Percentiles rank a stretch among this genome's conserved stretches.
These are phyloP conservation scores for Dione juno DNA, from an alignment of 2,888 invertebrate genomes.

Conservation along the genomic window DNA sequence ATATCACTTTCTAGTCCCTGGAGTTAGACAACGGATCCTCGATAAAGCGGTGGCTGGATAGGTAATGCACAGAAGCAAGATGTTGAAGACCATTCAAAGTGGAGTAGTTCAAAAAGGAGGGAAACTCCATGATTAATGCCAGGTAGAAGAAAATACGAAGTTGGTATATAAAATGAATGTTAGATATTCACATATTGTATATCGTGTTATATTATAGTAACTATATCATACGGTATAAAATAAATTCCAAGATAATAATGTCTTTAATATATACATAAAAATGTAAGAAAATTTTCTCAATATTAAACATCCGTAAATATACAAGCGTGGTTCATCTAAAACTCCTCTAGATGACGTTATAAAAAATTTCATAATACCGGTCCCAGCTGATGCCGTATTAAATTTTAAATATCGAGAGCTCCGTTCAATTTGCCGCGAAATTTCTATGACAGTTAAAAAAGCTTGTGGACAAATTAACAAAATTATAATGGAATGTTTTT, in stretches of 20 bases:
- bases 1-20: too few relatives aligned
- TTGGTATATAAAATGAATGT: too few relatives aligned
- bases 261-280: not conserved
- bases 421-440: conserved; percentile 71
- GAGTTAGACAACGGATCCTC: too few relatives aligned
- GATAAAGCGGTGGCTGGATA: too few relatives aligned
- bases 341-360: conserved; percentile 53
- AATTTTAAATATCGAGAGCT: conserved; percentile 80
- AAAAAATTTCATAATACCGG: conserved; percentile 72
- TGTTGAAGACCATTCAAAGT: too few relatives aligned
- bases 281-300: conserved; percentile 5
- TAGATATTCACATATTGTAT: too few relatives aligned
- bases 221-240: not conserved
- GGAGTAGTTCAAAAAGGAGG: too few relatives aligned
- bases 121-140: too few relatives aligned
- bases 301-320: conserved; percentile 40
- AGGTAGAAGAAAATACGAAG: too few relatives aligned
- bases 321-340: conserved; percentile 45
- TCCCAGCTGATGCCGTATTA: conserved; percentile 78
- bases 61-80: too few relatives aligned
- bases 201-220: too few relatives aligned
- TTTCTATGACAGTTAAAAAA: conserved; percentile 51
- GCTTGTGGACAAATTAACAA: conserved; percentile 12
- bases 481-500: not conserved
- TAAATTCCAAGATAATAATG: not conserved